phyloP scores from a whole-genome alignment of 2,113 vertebrate genomes.

The Megalops atlanticus region DNA sequence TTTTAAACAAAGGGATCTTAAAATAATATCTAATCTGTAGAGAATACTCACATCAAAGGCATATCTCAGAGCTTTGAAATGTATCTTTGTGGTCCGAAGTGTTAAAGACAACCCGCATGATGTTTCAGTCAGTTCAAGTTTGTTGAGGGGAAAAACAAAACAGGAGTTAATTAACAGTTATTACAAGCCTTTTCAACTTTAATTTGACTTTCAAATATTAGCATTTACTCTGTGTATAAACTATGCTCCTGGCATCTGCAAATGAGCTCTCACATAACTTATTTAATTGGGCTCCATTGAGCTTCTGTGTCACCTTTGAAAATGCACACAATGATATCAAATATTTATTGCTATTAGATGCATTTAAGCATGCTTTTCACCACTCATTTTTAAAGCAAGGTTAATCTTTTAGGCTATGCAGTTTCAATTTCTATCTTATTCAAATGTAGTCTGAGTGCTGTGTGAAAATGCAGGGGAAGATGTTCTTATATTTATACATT shows the following conservation, averaged over 20 bases:
- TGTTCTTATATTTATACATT: not conserved
- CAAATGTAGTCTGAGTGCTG: not conserved
- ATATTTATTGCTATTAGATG: constrained; percentile 75
- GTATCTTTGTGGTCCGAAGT: constrained; percentile 98
- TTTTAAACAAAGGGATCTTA: constrained; percentile 99
- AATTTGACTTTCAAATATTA: constrained; percentile 99
- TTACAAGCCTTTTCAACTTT: constrained; percentile 96
- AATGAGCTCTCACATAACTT: constrained; percentile 89
- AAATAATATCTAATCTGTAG: constrained; percentile 99
- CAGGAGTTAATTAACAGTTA: constrained; percentile 98
- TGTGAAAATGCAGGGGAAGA: not conserved
- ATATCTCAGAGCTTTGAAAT: constrained; percentile 98
- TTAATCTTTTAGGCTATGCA: not conserved
- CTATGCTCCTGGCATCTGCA: constrained; percentile 94
- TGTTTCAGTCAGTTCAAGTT: constrained; percentile 87
- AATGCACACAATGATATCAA: constrained; percentile 80
- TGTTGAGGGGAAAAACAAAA: constrained; percentile 78
- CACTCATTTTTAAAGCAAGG: constrained; percentile 37
- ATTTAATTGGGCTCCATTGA: constrained; percentile 94
- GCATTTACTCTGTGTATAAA: constrained; percentile 92
- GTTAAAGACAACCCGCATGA: constrained; percentile 85
- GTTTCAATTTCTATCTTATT: constrained; percentile 8
- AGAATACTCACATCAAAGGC: constrained; percentile 98
- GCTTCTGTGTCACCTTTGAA: constrained; percentile 82
- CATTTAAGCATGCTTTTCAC: constrained; percentile 75